A percentile compares a stretch with the other conserved stretches of the same genome.
These are phyloP conservation scores for Liodrosophila aerea DNA, from an alignment of 2,888 invertebrate species.

Conservation along the genomic window DNA sequence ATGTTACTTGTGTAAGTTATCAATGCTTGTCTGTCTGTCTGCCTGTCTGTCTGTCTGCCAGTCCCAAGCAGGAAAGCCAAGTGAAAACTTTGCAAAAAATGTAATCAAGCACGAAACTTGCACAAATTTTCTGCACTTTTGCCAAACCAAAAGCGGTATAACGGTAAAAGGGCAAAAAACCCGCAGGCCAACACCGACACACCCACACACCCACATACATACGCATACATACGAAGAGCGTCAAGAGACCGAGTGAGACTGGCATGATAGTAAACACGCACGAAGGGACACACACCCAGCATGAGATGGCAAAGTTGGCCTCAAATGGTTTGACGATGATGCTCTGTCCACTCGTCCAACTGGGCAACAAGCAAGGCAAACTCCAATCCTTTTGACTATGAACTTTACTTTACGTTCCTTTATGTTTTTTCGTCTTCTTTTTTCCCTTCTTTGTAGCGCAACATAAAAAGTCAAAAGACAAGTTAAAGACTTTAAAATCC, in stretches of 20 bases:
- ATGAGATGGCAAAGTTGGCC: conserved; percentile 41
- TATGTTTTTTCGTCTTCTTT: conserved; percentile 14
- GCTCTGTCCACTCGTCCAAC: neutral
- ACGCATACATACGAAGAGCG: conserved; percentile 11
- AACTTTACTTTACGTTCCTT: conserved; percentile 44
- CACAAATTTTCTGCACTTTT: conserved; percentile 75
- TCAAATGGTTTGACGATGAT: conserved; percentile 63
- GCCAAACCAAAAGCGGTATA: conserved; percentile 49
- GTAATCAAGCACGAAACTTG: conserved; percentile 77
- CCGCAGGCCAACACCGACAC: conserved; percentile 33
- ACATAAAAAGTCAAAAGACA: conserved; percentile 65
- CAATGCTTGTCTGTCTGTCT: conserved; percentile 25
- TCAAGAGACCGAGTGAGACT: neutral
- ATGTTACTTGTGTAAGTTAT: conserved; percentile 41
- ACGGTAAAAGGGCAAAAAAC: conserved; percentile 17
- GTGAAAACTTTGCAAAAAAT: conserved; percentile 63
- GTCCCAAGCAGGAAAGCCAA: conserved; percentile 13
- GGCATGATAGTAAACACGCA: conserved; percentile 21
- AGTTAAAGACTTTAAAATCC: conserved; percentile 73
- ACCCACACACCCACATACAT: too few relatives aligned
- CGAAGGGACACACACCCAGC: conserved; percentile 24
- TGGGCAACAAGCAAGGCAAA: too few relatives aligned
- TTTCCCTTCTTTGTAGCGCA: conserved; percentile 11
- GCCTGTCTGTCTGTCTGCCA: conserved; percentile 3
- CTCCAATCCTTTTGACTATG: conserved; percentile 62